Evolutionary conservation across 2,113 vertebrate genomes (phyloP), one percentile per base, ranked within the genome.

Genomic region (Coreoperca whiteheadi): DNA sequence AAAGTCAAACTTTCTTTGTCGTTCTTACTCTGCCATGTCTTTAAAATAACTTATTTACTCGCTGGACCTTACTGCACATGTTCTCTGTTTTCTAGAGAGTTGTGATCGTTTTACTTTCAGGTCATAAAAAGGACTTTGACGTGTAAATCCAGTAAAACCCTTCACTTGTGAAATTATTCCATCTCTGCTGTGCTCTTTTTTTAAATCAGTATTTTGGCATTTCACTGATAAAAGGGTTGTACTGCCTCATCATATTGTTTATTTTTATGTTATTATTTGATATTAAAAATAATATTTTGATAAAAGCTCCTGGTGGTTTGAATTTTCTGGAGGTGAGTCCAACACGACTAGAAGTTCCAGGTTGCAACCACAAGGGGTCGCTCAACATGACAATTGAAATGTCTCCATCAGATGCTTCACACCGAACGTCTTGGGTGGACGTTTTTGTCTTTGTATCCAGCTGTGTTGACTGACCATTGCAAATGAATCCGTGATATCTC

Each of bases 1-100:
- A 64, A 59, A 43, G 32, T 50, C 53, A 67, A 64, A 48, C 15
- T 14, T 23, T 60, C 8, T 61, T 34, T 25, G 39, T 18, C 15
- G 6, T 28, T 77, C 2, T 74, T 28, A 3, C 48, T 61, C 46
- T n/a, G 30, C 46, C 25, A 14, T n/a, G 2, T 60, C n/a, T 73
- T 50, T 64, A 39, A 72, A 34, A 76, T 86, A 83, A 86, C 41
- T 90, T 89, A 87, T 90, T 84, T 61, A 30, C 48, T 81, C 68
- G 61, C 68, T 85, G 81, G 64, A 86, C 66, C 59, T 53, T 46
- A 2, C 54, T 41, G 39, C 4, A 11, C 59, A 15, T 10, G 34
- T 84, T 92, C 90, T 93, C 92, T 91, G 84, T 91, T 92, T 90
- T 93, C 67, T 78, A 89, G 90, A 93, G 91, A 77, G 77, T 76